Evolutionary conservation across 2,888 invertebrate genomes (phyloP), one percentile per base, ranked within the genome.

Genomic region (Napeogenes sylphis): DNA sequence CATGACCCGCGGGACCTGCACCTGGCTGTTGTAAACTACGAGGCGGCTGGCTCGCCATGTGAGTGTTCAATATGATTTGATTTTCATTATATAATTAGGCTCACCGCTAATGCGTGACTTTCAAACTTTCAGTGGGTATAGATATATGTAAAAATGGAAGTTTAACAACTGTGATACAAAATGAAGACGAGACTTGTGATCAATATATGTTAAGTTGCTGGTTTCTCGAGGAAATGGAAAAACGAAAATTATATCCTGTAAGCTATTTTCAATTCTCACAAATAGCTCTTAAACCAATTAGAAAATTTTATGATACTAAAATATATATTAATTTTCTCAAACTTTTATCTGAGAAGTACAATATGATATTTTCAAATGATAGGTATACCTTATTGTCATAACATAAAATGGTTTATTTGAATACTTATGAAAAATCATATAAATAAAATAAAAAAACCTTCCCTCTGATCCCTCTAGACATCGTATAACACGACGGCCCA

Each of bases 11-110:
- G 91, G 58, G 93, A 93, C 62, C 87, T 98, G 0, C 91, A 92
- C 57, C 73, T 98, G 46, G 97, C 94, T 0, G 91, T 98, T 0
- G 94, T 97, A 32, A 97, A 97, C 75, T 92, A 95, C 0, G 98
- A 98, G 83, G 92, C 93, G 1, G 77, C 83, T 0, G 81, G 80
- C 45, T 91, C 87, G 70, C 73, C 91, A 59, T 72, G 90, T 90
- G 75, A 78, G 75, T 80, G 57, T 60, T 51, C 10, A 45, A 42
- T 10, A 42, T 42, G 3, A 12, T 42, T 10, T 42, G 8, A 42
- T 10, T 3, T 10, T 42, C 3, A 42, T 42, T 42, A 42, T 12
- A 21, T 21, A 21, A 21, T 21, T 21, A 21, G 1, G 21, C 21
- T 21, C 21, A 21, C 21, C 21, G 21, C 21, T 21, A 21, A 21